Conservation (phyloP, 2,888 invertebrate genomes). For the Drosophila bunnanda region DNA sequence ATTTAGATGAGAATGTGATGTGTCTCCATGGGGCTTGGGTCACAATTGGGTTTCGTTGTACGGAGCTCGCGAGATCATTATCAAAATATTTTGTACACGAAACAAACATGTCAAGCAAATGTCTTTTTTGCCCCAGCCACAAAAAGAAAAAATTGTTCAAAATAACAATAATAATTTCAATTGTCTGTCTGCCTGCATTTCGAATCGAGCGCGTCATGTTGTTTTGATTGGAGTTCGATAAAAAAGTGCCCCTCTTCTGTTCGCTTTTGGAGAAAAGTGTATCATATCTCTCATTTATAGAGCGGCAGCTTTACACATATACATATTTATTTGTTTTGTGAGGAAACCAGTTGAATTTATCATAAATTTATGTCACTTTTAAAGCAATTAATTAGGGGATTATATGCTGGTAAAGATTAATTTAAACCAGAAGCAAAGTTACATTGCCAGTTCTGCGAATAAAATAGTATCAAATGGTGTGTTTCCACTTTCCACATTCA, state of each 20-base stretch:
- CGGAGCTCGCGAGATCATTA: conserved; percentile 60
- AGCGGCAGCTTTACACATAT: neutral
- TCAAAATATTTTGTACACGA: conserved; percentile 77
- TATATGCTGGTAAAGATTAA: neutral
- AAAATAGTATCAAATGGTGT: neutral
- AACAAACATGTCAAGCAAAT: conserved; percentile 76
- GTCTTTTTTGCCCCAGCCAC: conserved; percentile 39
- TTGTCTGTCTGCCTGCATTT: conserved; percentile 65
- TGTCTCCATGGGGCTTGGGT: conserved; percentile 45
- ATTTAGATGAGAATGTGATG: conserved; percentile 68
- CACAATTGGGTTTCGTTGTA: conserved; percentile 71
- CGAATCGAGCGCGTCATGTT: conserved; percentile 61
- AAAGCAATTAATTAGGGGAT: conserved; percentile 25
- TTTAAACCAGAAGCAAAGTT: neutral
- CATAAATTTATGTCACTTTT: conserved; percentile 26
- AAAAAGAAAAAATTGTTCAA: conserved; percentile 37
- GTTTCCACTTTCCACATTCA: neutral
- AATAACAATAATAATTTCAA: conserved; percentile 67
- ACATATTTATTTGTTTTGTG: neutral
- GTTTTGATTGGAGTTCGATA: conserved; percentile 63
- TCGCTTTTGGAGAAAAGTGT: conserved; percentile 50
- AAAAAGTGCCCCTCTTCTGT: conserved; percentile 42
- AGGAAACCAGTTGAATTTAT: conserved; percentile 39
- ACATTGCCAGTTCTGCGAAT: neutral
- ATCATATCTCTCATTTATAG: conserved; percentile 32